Conservation (phyloP, 2,888 invertebrate genomes). For the Patella caerulea region DNA sequence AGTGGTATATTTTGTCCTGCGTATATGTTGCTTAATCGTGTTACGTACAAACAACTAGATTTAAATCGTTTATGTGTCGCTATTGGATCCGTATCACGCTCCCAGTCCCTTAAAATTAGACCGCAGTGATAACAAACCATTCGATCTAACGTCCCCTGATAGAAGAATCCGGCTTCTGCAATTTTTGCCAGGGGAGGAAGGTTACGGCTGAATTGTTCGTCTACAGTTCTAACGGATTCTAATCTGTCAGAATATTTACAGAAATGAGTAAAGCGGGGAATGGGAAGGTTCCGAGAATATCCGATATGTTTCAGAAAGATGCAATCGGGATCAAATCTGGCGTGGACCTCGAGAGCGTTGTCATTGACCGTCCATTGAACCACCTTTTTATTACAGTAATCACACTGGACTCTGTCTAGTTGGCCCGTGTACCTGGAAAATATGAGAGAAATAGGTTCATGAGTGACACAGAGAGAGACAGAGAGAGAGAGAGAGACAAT, state of each 20-base stretch:
- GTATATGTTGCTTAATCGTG: neutral
- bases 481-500: too few relatives aligned
- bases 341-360: neutral
- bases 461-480: too few relatives aligned
- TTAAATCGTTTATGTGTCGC: conserved; percentile 1
- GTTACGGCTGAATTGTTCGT: neutral
- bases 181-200: neutral
- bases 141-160: conserved; percentile 20
- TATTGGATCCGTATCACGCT: conserved; percentile 9
- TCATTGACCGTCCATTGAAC: neutral
- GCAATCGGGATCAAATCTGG: neutral
- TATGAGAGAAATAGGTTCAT: neutral
- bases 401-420: neutral
- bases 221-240: neutral
- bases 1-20: too few relatives aligned
- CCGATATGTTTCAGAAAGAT: neutral
- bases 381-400: neutral
- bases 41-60: neutral
- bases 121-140: conserved; percentile 24
- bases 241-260: neutral
- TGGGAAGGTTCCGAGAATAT: neutral
- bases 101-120: conserved; percentile 21
- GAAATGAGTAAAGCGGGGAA: neutral
- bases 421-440: neutral
- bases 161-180: conserved; percentile 20